Evolutionary conservation across 1,140 invertebrate genomes (phyloP), one percentile per base, ranked within the genome.

Genomic region (Oryctes rhinoceros): DNA sequence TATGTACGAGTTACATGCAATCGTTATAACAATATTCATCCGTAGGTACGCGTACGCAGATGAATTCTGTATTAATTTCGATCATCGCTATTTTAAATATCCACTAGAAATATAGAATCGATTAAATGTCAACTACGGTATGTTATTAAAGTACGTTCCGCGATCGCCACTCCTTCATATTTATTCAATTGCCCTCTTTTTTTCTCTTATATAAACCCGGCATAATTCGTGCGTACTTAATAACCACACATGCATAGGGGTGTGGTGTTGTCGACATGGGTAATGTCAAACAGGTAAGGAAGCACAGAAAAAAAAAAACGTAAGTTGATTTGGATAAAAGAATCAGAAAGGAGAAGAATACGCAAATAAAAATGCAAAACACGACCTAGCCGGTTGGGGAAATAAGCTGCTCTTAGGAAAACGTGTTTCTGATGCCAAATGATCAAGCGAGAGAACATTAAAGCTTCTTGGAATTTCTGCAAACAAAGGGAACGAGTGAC

Each of bases 111-210:
- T 53, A 53, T 67, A 9, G 18, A 67, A 67, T 67, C 20, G 65
- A 67, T 20, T 67, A 67, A 67, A 67, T 67, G 65, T 67, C 65
- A 67, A 67, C 20, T 20, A 18, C 65, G 65, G 65, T 18, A 24
- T 18, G 20, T 67, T 67, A 67, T 67, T 67, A 67, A 67, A 67
- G 4, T 24, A 67, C 65, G 65, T 67, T 67, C 65, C 65, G 10
- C n/a, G 65, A 35, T 35, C 65, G 65, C 65, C 65, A 35, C 65
- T 67, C 65, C 65, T 67, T 67, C 20, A 67, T 67, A 24, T 67
- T 67, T 67, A 67, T 67, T 11, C 65, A 67, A 67, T 67, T 67
- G 65, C 65, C 30, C 65, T 67, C 65, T 67, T 18, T 67, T 62
- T 62, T 20, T 35, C 10, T 67, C 65, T 67, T 67, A 67, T 67